Conservation (phyloP, 2,797 vertebrate species). For the Protosalanx chinensis region DNA sequence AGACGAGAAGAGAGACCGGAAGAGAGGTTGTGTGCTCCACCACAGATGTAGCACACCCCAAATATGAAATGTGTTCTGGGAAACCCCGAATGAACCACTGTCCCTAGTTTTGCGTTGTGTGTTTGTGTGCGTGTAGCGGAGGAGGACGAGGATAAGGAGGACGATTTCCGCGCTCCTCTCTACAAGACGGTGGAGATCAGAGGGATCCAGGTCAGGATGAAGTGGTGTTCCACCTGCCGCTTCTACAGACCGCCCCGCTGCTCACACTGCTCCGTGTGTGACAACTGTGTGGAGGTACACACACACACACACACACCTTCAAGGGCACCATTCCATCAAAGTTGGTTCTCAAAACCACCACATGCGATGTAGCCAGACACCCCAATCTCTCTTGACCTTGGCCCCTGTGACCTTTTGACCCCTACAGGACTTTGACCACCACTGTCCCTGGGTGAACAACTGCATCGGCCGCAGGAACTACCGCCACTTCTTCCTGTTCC, state of each 20-base stretch:
- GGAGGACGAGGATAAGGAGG: slow-evolving; percentile 97
- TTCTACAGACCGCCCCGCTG: slow-evolving; percentile 96
- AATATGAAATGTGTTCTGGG: neutral
- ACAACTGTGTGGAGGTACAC: slow-evolving; percentile 98
- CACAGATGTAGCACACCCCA: too few species aligned
- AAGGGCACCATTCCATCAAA: too few species aligned
- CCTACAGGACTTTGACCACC: slow-evolving; percentile 94
- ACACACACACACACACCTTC: neutral
- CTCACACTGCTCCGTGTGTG: slow-evolving; percentile 97
- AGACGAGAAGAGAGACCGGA: neutral
- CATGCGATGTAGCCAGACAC: neutral
- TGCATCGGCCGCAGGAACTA: slow-evolving; percentile 97
- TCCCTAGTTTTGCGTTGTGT: neutral
- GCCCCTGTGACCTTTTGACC: neutral
- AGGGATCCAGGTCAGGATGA: slow-evolving; percentile 97
- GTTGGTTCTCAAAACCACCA: too few species aligned
- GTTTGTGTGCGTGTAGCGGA: slow-evolving; percentile 75
- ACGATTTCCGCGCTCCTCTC: slow-evolving; percentile 94
- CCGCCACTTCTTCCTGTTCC: slow-evolving; percentile 97
- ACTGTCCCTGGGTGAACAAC: slow-evolving; percentile 99
- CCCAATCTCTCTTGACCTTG: neutral
- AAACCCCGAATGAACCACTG: neutral
- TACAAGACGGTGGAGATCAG: slow-evolving; percentile 98
- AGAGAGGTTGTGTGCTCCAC: neutral
- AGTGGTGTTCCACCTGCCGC: slow-evolving; percentile 97